Conservation (phyloP, 2,113 vertebrate genomes). For the Atlantisia rogersi region DNA sequence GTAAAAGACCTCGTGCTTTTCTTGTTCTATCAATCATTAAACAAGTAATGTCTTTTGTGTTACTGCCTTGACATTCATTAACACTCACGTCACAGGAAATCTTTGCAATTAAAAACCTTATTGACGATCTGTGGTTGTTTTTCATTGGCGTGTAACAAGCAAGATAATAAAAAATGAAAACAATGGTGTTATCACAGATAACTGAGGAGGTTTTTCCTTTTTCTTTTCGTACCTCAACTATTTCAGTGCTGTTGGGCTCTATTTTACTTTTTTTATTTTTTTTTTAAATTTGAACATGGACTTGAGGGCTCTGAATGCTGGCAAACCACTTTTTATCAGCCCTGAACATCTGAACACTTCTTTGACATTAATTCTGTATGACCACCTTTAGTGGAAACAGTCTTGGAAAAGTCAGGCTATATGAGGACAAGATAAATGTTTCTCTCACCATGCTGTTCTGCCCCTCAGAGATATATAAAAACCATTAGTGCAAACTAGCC, state of each 20-base stretch:
- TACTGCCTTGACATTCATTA: conserved; percentile 86
- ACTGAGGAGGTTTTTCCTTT: conserved; percentile 56
- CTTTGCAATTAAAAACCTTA: conserved; percentile 79
- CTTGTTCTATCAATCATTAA: conserved; percentile 85
- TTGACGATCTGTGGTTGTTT: conserved; percentile 73
- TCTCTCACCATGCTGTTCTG: neutral
- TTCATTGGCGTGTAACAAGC: conserved; percentile 47
- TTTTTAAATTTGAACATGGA: neutral
- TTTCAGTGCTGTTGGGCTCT: neutral
- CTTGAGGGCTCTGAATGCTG: neutral
- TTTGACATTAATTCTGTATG: conserved; percentile 50
- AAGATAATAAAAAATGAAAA: conserved; percentile 72
- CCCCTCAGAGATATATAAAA: neutral
- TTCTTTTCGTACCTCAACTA: conserved; percentile 33
- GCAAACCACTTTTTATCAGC: conserved; percentile 53
- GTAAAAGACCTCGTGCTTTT: conserved; percentile 80
- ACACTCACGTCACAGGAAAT: conserved; percentile 83
- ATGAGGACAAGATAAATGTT: conserved; percentile 24
- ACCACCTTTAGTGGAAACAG: conserved; percentile 55
- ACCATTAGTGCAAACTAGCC: accelerated
- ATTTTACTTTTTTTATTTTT: neutral
- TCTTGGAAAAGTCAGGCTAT: conserved; percentile 34
- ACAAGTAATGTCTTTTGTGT: conserved; percentile 81
- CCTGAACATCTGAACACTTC: conserved; percentile 53
- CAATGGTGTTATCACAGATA: conserved; percentile 59